Evolutionary conservation across 2,113 vertebrate species (phyloP).

Genomic region (Sinocyclocheilus maitianheensis): DNA sequence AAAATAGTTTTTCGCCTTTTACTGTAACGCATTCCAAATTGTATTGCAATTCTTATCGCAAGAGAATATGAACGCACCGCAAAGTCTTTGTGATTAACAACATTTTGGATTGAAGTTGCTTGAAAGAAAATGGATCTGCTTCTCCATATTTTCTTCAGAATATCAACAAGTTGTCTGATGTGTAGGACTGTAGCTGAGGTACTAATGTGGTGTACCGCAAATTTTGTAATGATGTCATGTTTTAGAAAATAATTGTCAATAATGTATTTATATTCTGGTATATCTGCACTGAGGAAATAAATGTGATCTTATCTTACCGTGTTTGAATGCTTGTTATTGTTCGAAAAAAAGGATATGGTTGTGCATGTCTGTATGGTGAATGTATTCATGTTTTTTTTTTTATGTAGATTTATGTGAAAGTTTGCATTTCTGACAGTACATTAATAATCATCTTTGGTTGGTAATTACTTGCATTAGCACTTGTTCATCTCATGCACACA

Average conservation of each 20-base stretch:
- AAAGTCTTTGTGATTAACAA: background rate
- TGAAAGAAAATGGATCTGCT: constrained; percentile 10
- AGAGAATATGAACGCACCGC: background rate
- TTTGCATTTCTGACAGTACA: background rate
- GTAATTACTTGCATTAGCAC: background rate
- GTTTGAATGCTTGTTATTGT: constrained; percentile 20
- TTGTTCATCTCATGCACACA: background rate
- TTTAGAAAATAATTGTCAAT: constrained; percentile 52
- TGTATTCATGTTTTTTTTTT: background rate
- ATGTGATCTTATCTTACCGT: constrained; percentile 59
- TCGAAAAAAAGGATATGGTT: no score
- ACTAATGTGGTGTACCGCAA: constrained; percentile 52
- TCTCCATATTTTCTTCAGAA: constrained; percentile 3
- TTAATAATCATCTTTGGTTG: background rate
- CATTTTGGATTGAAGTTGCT: background rate
- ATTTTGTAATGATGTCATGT: constrained; percentile 57
- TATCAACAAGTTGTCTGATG: background rate
- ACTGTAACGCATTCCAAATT: constrained; percentile 54
- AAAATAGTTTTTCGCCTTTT: constrained; percentile 37
- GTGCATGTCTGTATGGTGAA: background rate
- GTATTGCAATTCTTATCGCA: constrained; percentile 2
- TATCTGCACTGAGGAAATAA: constrained; percentile 73
- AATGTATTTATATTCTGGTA: constrained; percentile 66
- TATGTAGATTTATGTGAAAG: constrained; percentile 3
- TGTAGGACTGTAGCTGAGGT: constrained; percentile 56